Percentiles rank a stretch among this genome's conserved stretches.
Conservation (phyloP, 2,888 invertebrate genomes). For the Chirona hameri region DNA sequence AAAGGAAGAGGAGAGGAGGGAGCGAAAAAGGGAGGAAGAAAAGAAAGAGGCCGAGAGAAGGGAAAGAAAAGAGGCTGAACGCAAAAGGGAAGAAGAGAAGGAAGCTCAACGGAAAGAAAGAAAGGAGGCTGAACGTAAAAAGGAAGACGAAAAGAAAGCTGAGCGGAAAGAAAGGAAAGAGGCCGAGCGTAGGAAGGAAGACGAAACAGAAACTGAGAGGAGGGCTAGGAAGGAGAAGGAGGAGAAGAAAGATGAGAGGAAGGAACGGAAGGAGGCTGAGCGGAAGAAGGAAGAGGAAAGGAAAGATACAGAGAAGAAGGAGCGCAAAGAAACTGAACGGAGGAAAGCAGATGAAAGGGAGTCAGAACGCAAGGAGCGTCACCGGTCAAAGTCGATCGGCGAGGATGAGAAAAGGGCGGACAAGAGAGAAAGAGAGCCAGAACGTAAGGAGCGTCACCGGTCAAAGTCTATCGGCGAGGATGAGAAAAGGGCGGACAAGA, state of each 20-base stretch:
- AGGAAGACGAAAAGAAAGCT: background rate
- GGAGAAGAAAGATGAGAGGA: background rate
- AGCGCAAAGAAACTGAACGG: background rate
- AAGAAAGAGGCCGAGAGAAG: no score
- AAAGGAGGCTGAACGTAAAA: background rate
- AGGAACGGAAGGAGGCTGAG: background rate
- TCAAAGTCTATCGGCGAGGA: no score
- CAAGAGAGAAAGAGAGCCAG: no score
- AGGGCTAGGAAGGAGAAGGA: background rate
- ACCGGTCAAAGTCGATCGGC: no score
- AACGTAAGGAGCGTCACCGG: no score
- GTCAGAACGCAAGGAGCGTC: background rate
- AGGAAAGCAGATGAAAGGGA: background rate
- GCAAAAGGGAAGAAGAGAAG: background rate
- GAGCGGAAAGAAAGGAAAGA: background rate
- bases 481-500: no score
- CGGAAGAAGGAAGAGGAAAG: background rate
- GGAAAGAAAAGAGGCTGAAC: slow-evolving; percentile 5
- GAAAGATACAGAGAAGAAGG: no score
- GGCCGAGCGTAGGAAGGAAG: background rate
- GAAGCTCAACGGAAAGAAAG: background rate
- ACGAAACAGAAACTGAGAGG: background rate
- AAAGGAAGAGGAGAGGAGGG: slow-evolving; percentile 30
- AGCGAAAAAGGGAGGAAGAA: background rate
- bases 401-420: no score